These are phyloP conservation scores for Pantherophis alleghaniensis DNA, from an alignment of 2,797 vertebrate genomes.

Conservation along the genomic window DNA sequence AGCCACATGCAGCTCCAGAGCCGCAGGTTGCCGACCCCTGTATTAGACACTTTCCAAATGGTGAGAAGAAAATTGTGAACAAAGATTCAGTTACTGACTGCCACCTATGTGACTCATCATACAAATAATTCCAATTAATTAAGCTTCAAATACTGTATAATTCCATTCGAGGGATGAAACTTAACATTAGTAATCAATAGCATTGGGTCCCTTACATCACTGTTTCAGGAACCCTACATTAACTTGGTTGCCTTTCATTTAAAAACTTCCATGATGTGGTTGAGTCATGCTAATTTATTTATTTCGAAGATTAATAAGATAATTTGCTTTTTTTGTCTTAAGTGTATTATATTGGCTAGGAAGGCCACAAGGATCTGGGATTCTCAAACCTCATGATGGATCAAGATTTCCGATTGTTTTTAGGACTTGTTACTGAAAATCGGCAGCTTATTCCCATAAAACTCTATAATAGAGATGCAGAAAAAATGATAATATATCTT, in stretches of 20 bases:
- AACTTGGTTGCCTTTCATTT: not conserved
- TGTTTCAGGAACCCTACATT: not conserved
- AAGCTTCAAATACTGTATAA: not conserved
- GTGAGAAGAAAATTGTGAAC: not conserved
- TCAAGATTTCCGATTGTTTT: not conserved
- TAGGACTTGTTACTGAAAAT: not conserved
- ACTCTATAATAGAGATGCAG: not conserved
- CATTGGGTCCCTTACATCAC: not conserved
- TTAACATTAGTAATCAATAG: not conserved
- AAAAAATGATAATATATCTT: not conserved
- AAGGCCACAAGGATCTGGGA: not conserved
- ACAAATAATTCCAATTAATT: not conserved
- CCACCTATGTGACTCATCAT: not conserved
- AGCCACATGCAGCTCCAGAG: too few species aligned
- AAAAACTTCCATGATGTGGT: not conserved
- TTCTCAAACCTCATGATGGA: not conserved
- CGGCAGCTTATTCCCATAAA: not conserved
- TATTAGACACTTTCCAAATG: not conserved
- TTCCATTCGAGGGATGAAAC: not conserved
- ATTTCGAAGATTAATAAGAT: not conserved
- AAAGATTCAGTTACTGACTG: not conserved
- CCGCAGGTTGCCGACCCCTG: too few species aligned
- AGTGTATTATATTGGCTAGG: not conserved
- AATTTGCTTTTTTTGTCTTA: not conserved
- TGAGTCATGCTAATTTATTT: not conserved